Conservation (phyloP, 2,888 invertebrate species). For the Macrophya alboannulata region DNA sequence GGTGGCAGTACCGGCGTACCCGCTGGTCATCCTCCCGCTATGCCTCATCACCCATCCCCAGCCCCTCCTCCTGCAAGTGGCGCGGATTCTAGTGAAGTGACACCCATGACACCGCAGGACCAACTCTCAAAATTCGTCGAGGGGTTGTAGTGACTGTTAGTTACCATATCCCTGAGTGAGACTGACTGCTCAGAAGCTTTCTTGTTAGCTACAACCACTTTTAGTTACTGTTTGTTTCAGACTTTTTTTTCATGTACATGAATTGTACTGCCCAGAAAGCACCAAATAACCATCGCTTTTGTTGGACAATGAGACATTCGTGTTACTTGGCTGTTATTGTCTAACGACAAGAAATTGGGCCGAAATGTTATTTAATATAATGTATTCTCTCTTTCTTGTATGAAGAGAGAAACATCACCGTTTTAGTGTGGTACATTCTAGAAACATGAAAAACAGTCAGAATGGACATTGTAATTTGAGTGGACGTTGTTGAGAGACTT, state of each 20-base stretch:
- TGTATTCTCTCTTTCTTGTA: conserved; percentile 2
- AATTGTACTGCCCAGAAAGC: neutral
- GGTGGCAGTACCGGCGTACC: conserved; percentile 79
- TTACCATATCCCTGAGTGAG: conserved; percentile 70
- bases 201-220: conserved; percentile 7
- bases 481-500: conserved; percentile 43
- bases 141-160: conserved; percentile 91
- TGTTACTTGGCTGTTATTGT: conserved; percentile 19
- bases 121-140: conserved; percentile 98
- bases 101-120: conserved; percentile 94
- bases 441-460: conserved; percentile 21
- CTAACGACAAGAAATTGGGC: neutral
- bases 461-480: conserved; percentile 6
- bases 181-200: conserved; percentile 58
- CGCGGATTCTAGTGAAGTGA: conserved; percentile 85
- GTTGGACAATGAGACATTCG: conserved; percentile 2
- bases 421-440: neutral
- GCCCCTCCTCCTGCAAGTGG: conserved; percentile 79
- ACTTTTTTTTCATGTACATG: neutral
- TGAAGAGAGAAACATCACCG: neutral
- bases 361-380: neutral
- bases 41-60: conserved; percentile 78
- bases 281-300: neutral
- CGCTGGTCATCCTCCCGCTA: conserved; percentile 75
- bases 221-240: neutral